A percentile compares a stretch with the other conserved stretches of the same genome.
Conservation (phyloP, 2,888 invertebrate genomes). For the Nemotelus nigrinus region DNA sequence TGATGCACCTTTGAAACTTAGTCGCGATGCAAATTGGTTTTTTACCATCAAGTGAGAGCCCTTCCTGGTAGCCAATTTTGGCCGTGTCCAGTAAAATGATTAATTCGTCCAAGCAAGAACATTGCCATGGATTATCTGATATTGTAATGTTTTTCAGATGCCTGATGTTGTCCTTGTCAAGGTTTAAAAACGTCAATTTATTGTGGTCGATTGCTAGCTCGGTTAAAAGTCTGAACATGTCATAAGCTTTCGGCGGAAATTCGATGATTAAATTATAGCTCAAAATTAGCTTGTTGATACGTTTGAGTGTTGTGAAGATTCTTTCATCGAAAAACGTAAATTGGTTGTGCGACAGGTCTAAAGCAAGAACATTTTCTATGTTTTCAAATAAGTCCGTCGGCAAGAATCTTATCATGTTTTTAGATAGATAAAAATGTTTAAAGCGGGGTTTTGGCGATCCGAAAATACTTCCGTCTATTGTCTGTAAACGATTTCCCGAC, state of each 20-base stretch:
- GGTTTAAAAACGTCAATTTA: slow-evolving; percentile 58
- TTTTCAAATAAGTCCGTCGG: slow-evolving; percentile 57
- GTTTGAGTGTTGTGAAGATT: slow-evolving; percentile 58
- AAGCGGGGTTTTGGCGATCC: slow-evolving; percentile 55
- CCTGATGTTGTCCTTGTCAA: slow-evolving; percentile 55
- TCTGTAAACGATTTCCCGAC: slow-evolving; percentile 56
- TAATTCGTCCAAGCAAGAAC: slow-evolving; percentile 58
- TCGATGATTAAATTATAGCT: slow-evolving; percentile 58
- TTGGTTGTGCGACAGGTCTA: slow-evolving; percentile 58
- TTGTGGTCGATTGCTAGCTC: slow-evolving; percentile 61
- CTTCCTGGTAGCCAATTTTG: slow-evolving; percentile 54
- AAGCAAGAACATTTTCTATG: slow-evolving; percentile 57
- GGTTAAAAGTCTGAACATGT: not conserved
- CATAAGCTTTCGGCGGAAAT: slow-evolving; percentile 52
- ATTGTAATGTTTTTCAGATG: slow-evolving; percentile 55
- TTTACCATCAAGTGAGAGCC: slow-evolving; percentile 57
- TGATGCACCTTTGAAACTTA: slow-evolving; percentile 56
- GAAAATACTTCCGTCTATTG: slow-evolving; percentile 55
- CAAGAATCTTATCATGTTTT: slow-evolving; percentile 52
- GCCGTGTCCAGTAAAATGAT: slow-evolving; percentile 55
- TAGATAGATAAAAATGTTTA: slow-evolving; percentile 56
- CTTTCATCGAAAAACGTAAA: slow-evolving; percentile 56
- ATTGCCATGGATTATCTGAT: slow-evolving; percentile 64
- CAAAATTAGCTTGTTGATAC: slow-evolving; percentile 58
- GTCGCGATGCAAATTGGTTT: slow-evolving; percentile 60